A percentile compares a stretch with the other conserved stretches of the same genome.
Evolutionary conservation across 1,140 invertebrate species (phyloP).

Genomic region (Trachymyrmex cornetzi): DNA sequence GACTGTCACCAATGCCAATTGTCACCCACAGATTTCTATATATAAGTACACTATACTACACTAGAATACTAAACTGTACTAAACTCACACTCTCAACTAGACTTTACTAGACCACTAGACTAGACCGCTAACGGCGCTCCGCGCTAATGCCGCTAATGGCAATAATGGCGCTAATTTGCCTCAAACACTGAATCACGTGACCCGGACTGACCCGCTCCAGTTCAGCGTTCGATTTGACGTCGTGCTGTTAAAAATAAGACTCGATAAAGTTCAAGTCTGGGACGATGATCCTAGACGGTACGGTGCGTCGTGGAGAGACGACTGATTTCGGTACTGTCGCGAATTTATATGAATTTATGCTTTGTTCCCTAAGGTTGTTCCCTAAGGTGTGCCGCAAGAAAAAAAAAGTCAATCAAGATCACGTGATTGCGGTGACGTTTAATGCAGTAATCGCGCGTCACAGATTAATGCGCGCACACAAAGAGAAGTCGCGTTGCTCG

Average conservation of each 20-base stretch:
- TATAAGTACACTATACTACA: too few relatives aligned
- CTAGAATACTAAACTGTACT: too few relatives aligned
- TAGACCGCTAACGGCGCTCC: too few relatives aligned
- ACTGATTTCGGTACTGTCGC: neutral
- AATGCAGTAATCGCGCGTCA: neutral
- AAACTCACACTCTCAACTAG: too few relatives aligned
- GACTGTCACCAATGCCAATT: neutral
- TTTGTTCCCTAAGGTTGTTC: too few relatives aligned
- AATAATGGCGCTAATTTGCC: too few relatives aligned
- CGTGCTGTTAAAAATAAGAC: neutral
- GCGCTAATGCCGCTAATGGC: too few relatives aligned
- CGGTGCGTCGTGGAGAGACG: too few relatives aligned
- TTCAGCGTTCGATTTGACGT: neutral
- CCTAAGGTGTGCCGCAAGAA: too few relatives aligned
- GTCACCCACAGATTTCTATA: too few relatives aligned
- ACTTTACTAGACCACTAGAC: too few relatives aligned
- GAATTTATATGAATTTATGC: neutral
- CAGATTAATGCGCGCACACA: neutral
- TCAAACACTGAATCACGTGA: conserved; percentile 44
- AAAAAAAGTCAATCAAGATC: conserved; percentile 22
- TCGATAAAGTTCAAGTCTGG: neutral
- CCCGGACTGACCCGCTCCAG: neutral
- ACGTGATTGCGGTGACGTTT: conserved; percentile 21
- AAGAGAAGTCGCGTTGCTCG: neutral
- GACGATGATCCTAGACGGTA: neutral